phyloP scores from a whole-genome alignment of 2,797 vertebrate genomes.

The Philypnodon macrostomus region DNA sequence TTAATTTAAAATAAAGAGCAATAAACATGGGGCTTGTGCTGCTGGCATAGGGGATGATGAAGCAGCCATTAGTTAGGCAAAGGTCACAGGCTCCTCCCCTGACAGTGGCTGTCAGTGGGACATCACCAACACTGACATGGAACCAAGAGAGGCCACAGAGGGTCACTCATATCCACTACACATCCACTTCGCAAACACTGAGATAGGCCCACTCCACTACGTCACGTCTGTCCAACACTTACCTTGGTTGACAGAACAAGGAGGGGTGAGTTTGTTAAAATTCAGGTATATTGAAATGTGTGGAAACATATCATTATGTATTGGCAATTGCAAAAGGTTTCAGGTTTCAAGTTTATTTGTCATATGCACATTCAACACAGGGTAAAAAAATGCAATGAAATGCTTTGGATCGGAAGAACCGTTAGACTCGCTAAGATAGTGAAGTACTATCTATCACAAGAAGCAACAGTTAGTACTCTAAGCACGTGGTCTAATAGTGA shows the following conservation, averaged over 20 bases:
- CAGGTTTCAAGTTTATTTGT: no score
- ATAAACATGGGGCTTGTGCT: slow-evolving; percentile 69
- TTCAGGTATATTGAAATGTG: slow-evolving; percentile 73
- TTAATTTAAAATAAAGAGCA: slow-evolving; percentile 82
- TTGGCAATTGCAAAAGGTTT: background rate
- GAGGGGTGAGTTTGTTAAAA: slow-evolving; percentile 55
- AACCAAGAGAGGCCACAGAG: slow-evolving; percentile 57
- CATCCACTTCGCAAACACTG: slow-evolving; percentile 57
- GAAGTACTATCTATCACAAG: no score
- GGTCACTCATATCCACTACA: slow-evolving; percentile 55
- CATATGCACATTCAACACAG: no score
- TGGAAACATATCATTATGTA: slow-evolving; percentile 40
- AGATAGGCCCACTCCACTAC: no score
- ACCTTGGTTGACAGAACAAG: slow-evolving; percentile 19
- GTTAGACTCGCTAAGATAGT: no score
- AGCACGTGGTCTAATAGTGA: no score
- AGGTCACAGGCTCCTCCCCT: slow-evolving; percentile 81
- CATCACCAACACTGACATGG: slow-evolving; percentile 53
- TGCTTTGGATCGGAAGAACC: no score
- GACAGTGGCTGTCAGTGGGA: slow-evolving; percentile 67
- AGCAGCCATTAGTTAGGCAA: slow-evolving; percentile 82
- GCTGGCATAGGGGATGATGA: slow-evolving; percentile 66
- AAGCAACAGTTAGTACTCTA: no score
- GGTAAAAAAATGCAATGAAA: no score
- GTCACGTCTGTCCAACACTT: no score